phyloP scores from a whole-genome alignment of 2,113 vertebrate genomes.

The Bos taurus region DNA sequence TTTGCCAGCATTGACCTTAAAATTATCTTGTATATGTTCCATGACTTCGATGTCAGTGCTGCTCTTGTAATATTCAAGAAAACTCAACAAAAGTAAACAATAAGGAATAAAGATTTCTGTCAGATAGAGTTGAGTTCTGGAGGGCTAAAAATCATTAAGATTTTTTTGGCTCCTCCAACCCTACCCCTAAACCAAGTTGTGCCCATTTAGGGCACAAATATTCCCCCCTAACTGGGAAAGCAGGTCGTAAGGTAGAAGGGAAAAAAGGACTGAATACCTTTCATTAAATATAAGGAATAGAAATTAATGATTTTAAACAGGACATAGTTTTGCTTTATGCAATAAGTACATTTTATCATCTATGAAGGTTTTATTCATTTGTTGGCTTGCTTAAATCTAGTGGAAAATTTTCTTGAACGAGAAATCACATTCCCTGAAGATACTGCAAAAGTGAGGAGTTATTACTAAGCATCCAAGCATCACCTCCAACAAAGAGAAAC shows the following conservation, averaged over 20 bases:
- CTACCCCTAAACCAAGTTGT: background rate
- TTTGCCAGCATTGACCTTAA: background rate
- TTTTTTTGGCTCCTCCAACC: background rate
- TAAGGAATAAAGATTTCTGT: background rate
- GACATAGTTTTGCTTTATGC: background rate
- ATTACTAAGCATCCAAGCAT: background rate
- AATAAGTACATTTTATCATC: background rate
- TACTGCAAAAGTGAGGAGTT: background rate
- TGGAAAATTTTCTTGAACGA: background rate
- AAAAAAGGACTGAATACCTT: background rate
- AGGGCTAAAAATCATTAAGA: background rate
- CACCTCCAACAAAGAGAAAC: slow-evolving; percentile 11
- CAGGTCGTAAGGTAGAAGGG: background rate
- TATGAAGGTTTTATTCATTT: slow-evolving; percentile 16
- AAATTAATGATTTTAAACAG: background rate
- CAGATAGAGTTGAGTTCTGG: background rate
- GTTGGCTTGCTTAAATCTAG: background rate
- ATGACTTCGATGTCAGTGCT: background rate
- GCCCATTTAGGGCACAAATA: background rate
- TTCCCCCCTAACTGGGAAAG: background rate
- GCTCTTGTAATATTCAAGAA: background rate
- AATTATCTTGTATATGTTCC: background rate
- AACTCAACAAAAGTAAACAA: background rate
- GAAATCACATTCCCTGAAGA: slow-evolving; percentile 7
- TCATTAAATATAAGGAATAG: background rate